Base-by-base conservation (phyloP, 2,797 vertebrate species). In the Clamator glandarius region DNA sequence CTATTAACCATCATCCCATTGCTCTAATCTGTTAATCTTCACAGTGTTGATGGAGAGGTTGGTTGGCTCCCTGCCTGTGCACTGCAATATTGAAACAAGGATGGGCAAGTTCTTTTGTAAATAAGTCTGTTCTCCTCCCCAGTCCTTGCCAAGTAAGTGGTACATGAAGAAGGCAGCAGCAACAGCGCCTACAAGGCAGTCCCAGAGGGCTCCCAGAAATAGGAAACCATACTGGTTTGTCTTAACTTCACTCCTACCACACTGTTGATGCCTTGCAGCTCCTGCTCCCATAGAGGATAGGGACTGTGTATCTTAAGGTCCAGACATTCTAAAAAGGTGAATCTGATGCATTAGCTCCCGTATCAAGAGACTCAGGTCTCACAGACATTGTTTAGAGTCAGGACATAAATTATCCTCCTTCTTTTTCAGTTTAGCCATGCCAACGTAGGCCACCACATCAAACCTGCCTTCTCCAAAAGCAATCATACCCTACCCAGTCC, bases 1-100 rank as follows among this genome's bases (percentile, higher is more conserved):
- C 84, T 94, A 80, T 88, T 96, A 93, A 95, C 90, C 76, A 84
- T 68, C 89, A 92, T 89, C 90, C 96, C 87, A 96, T 77, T 62
- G 57, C 74, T 95, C 90, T 94, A 80, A 91, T 96, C 39, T 36
- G 74, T 51, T 63, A 28, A 17, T 57, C 46, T 46, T 52, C 18
- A 15, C 4, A 2, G 80, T 44, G 55, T 73, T 84, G 75, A 93
- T 66, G 87, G 57, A 72, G 44, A 31, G 87, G 82, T 91, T 89
- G 90, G 93, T 85, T 91, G 73, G 35, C 41, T n/a, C 55, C 33
- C 35, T 54, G 19, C 35, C 41, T 44, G 8, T 31, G 31, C 82
- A 31, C 42, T 31, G 39, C 26, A 7, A 16, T 44, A n/a, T n/a
- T 81, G 64, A 77, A 80, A 79, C 15, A 36, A 72, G 46, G 46